Conservation (phyloP, 2,888 invertebrate genomes). For the Sceliomorpha sp. region DNA sequence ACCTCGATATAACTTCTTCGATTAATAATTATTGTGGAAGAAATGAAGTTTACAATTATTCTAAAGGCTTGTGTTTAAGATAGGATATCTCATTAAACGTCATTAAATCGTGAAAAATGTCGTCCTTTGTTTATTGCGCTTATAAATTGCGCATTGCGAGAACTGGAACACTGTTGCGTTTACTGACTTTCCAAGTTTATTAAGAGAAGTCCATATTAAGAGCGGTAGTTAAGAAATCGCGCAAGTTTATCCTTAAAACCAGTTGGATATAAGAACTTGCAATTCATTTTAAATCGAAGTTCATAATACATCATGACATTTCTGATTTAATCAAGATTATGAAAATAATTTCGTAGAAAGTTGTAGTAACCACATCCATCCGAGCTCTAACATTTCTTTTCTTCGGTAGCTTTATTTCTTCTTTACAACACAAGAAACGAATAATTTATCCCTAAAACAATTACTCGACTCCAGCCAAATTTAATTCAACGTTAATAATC, state of each 20-base stretch:
- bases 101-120: neutral
- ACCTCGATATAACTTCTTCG: too few species aligned
- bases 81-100: too few species aligned
- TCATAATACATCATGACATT: too few species aligned
- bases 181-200: conserved; percentile 30
- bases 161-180: conserved; percentile 15
- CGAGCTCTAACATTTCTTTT: too few species aligned
- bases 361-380: too few species aligned
- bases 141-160: conserved; percentile 4
- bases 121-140: neutral
- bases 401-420: too few species aligned
- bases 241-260: neutral
- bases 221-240: conserved; percentile 6
- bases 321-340: too few species aligned
- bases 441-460: conserved; percentile 11
- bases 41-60: too few species aligned
- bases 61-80: too few species aligned
- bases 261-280: neutral
- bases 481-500: neutral
- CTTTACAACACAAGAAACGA: conserved; percentile 1
- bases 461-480: too few species aligned
- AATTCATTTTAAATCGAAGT: conserved; percentile 1
- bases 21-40: too few species aligned
- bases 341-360: too few species aligned
- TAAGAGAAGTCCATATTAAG: conserved; percentile 14